Conservation (phyloP, 2,113 vertebrate genomes). For the Cyprinodon variegatus region DNA sequence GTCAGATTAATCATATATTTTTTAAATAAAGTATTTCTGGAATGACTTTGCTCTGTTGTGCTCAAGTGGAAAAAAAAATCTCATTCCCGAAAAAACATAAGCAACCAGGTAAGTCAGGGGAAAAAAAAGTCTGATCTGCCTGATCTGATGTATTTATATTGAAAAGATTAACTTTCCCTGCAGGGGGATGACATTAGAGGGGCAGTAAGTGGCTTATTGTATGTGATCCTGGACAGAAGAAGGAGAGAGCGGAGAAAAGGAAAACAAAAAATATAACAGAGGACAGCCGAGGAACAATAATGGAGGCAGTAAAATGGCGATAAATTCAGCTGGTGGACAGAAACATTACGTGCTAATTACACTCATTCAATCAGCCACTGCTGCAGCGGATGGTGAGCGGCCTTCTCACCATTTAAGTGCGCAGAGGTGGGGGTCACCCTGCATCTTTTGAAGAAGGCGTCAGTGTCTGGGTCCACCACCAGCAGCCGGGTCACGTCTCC, state of each 20-base stretch:
- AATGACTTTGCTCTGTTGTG: neutral
- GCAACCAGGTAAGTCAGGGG: neutral
- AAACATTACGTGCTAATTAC: conserved; percentile 18
- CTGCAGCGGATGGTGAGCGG: neutral
- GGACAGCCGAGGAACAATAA: neutral
- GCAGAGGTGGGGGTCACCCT: conserved; percentile 80
- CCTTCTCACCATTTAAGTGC: conserved; percentile 84
- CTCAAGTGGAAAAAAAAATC: neutral
- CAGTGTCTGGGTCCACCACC: conserved; percentile 89
- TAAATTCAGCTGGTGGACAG: conserved; percentile 1
- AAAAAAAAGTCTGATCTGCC: conserved; percentile 9
- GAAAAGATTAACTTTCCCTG: conserved; percentile 51
- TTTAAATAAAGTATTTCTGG: neutral
- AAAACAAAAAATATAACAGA: neutral
- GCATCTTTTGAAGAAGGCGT: conserved; percentile 93
- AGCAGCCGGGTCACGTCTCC: conserved; percentile 85
- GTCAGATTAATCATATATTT: neutral
- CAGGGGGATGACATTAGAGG: conserved; percentile 22
- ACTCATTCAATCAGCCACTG: neutral
- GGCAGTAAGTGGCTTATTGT: conserved; percentile 55
- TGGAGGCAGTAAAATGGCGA: neutral
- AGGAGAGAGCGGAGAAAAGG: conserved; percentile 7
- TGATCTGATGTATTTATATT: conserved; percentile 52
- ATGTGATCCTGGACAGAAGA: conserved; percentile 44
- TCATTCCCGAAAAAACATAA: conserved; percentile 11